A percentile compares a stretch with the other conserved stretches of the same genome.
phyloP scores from a whole-genome alignment of 2,888 invertebrate species.

The Dryomyza anilis region DNA sequence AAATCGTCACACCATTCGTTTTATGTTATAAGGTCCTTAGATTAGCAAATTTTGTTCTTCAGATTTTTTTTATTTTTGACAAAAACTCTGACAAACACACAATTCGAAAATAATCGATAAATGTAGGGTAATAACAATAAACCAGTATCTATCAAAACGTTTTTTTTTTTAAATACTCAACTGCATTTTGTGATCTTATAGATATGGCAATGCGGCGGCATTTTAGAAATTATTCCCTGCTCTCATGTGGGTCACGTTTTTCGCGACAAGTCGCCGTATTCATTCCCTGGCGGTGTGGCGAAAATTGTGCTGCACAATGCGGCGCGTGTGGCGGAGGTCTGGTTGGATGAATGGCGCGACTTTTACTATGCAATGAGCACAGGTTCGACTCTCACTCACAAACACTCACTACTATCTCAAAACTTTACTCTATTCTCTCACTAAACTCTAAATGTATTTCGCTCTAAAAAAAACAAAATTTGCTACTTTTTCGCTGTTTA shows the following conservation, averaged over 20 bases:
- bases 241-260: constrained; percentile 97
- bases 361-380: constrained; percentile 99
- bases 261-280: constrained; percentile 97
- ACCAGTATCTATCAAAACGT: constrained; percentile 3
- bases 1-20: no score
- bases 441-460: constrained; percentile 13
- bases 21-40: no score
- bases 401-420: constrained; percentile 4
- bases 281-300: constrained; percentile 98
- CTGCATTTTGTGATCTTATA: constrained; percentile 54
- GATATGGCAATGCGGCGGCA: constrained; percentile 98
- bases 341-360: constrained; percentile 99
- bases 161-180: constrained; percentile 32
- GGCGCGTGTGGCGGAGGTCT: constrained; percentile 97
- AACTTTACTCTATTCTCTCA: no score
- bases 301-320: constrained; percentile 98
- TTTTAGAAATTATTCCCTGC: constrained; percentile 93
- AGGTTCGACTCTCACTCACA: constrained; percentile 70
- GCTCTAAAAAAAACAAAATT: not conserved
- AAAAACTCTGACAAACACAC: no score
- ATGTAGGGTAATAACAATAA: not conserved
- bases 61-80: no score
- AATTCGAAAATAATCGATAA: not conserved
- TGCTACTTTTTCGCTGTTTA: no score
- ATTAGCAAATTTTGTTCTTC: no score